Conservation (phyloP, 2,797 vertebrate species). For the Chaetodon trifasciatus region DNA sequence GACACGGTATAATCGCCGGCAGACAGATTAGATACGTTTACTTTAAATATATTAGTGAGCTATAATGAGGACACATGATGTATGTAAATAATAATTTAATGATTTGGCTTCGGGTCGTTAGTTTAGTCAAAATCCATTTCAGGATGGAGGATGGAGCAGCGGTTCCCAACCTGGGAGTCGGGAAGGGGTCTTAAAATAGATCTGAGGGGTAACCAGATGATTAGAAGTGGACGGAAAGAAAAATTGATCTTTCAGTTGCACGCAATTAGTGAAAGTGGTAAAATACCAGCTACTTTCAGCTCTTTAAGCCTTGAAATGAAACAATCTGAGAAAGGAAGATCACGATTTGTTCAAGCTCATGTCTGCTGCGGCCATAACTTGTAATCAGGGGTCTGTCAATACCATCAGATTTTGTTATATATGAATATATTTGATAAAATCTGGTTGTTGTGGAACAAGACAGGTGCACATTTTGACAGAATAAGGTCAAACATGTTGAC, state of each 20-base stretch:
- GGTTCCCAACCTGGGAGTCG: background rate
- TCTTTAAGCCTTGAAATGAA: background rate
- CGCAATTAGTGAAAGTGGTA: too few species aligned
- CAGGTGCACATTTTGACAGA: slow-evolving; percentile 31
- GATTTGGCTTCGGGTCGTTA: too few species aligned
- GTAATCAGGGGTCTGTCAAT: background rate
- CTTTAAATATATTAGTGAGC: background rate
- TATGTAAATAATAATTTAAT: too few species aligned
- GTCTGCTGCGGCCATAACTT: background rate
- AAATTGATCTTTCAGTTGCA: too few species aligned
- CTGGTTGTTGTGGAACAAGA: background rate
- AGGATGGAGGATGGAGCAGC: background rate
- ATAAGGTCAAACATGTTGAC: slow-evolving; percentile 19
- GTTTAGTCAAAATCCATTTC: background rate
- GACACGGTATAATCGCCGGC: too few species aligned
- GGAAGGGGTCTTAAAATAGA: background rate
- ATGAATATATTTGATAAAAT: background rate
- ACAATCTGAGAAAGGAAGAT: background rate
- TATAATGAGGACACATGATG: background rate
- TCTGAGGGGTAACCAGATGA: background rate
- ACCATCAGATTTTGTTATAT: background rate
- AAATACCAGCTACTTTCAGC: background rate
- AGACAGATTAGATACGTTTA: too few species aligned
- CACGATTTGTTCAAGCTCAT: background rate
- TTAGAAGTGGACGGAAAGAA: background rate